Evolutionary conservation across 2,888 invertebrate species (phyloP).

Genomic region (Drosophila planitibia): DNA sequence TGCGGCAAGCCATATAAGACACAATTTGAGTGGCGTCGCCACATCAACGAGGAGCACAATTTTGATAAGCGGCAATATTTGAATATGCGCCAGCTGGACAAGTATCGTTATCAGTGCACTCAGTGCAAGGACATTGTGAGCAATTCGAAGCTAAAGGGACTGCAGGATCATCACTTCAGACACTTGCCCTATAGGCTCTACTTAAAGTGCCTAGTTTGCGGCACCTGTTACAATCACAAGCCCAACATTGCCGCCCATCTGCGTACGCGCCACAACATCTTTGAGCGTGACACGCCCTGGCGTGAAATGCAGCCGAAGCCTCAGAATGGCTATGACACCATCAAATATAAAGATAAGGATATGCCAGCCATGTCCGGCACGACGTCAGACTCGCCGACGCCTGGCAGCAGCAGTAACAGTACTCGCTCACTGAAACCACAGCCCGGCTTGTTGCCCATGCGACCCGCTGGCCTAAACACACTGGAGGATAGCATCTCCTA

Average conservation of each 20-base stretch:
- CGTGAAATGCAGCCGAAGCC: slow-evolving; percentile 46
- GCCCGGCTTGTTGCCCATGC: slow-evolving; percentile 51
- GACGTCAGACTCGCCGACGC: slow-evolving; percentile 41
- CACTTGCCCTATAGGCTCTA: slow-evolving; percentile 80
- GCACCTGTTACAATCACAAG: slow-evolving; percentile 82
- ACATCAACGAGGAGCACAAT: slow-evolving; percentile 80
- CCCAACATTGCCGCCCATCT: slow-evolving; percentile 82
- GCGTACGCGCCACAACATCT: slow-evolving; percentile 78
- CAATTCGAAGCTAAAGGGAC: slow-evolving; percentile 79
- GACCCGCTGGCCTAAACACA: slow-evolving; percentile 77
- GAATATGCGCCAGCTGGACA: slow-evolving; percentile 79
- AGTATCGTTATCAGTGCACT: slow-evolving; percentile 80
- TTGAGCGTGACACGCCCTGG: slow-evolving; percentile 57
- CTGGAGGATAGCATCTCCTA: slow-evolving; percentile 81
- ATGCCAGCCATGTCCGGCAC: slow-evolving; percentile 7
- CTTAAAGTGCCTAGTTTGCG: slow-evolving; percentile 79
- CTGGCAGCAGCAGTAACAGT: slow-evolving; percentile 11
- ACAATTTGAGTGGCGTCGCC: slow-evolving; percentile 81
- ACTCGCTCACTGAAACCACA: slow-evolving; percentile 57
- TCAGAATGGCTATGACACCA: slow-evolving; percentile 26
- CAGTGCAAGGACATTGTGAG: slow-evolving; percentile 79
- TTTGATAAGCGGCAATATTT: slow-evolving; percentile 80
- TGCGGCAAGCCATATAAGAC: slow-evolving; percentile 78
- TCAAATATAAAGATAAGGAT: slow-evolving; percentile 19
- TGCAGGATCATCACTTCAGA: slow-evolving; percentile 83